phyloP scores from a whole-genome alignment of 2,888 invertebrate species.

The Leucoma salicis region DNA sequence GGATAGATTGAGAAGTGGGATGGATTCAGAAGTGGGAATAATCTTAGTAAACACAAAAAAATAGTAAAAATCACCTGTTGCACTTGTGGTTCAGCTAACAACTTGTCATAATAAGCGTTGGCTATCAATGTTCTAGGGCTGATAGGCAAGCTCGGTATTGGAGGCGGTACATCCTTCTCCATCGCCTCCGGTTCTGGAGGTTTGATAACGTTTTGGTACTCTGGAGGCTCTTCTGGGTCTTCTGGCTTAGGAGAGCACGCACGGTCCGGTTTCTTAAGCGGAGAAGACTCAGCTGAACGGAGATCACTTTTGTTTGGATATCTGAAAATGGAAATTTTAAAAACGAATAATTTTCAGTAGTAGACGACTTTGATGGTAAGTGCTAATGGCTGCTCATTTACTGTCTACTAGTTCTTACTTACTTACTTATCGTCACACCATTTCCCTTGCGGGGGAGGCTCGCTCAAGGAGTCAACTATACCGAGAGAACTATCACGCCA shows the following conservation, averaged over 20 bases:
- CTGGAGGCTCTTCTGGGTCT: conserved; percentile 52
- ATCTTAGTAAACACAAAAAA: not conserved
- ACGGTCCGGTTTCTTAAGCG: conserved; percentile 47
- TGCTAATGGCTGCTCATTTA: no score
- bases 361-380: no score
- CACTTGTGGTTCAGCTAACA: conserved; percentile 89
- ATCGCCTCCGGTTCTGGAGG: conserved; percentile 34
- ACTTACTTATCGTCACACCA: no score
- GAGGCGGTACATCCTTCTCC: conserved; percentile 64
- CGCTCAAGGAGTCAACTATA: no score
- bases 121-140: conserved; percentile 79
- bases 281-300: conserved; percentile 61
- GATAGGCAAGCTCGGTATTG: conserved; percentile 75
- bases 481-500: no score
- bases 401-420: no score
- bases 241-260: conserved; percentile 14
- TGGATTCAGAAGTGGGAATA: no score
- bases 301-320: conserved; percentile 72
- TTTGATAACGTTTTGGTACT: conserved; percentile 63
- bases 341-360: not conserved
- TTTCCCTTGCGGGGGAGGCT: no score
- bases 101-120: conserved; percentile 90
- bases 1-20: not conserved
- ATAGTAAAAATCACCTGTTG: conserved; percentile 74
- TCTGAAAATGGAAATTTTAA: conserved; percentile 21